Evolutionary conservation across 2,797 vertebrate genomes (phyloP), one percentile per base, ranked within the genome.

Genomic region (Alauda arvensis): DNA sequence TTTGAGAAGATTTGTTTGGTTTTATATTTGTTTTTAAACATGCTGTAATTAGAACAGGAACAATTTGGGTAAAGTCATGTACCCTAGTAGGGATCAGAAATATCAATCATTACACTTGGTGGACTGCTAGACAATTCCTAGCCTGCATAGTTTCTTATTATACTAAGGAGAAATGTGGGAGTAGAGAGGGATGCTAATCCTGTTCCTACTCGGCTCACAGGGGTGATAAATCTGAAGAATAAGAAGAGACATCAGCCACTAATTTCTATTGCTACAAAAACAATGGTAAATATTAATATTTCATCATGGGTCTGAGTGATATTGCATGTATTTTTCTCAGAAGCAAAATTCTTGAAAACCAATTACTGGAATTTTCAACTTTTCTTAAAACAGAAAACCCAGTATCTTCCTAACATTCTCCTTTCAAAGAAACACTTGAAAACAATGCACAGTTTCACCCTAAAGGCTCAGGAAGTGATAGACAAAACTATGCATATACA

Each of bases 361-460:
- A 53, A 6, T 34, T 14, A 66, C n/a, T 68, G 5, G 20, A 24
- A 51, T 53, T 66, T 68, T 91, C 13, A 65, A 11, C 26, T 71
- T 92, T 77, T 61, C 57, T 87, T 88, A 43, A 48, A 91, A 51
- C 17, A 77, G n/a, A n/a, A 84, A 72, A 71, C 26, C 5, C 25
- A 48, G 3, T 6, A 21, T 31, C 28, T 84, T 79, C 14, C 12
- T 75, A 77, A 63, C 12, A 21, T 74, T 57, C 31, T 88, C 18
- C 45, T 86, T 91, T 76, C 48, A 67, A 72, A 81, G 34, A 62
- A 6, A 74, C 66, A 40, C n/a, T 83, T 72, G 53, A 76, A 90
- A 83, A 71, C 33, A 85, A 69, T n/a, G 5, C 56, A 82, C 17
- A 56, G 14, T 77, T 80, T 83, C 62, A 77, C 19, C 28, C 45